Evolutionary conservation across 2,113 vertebrate species (phyloP).

Genomic region (Sclerurus mexicanus): DNA sequence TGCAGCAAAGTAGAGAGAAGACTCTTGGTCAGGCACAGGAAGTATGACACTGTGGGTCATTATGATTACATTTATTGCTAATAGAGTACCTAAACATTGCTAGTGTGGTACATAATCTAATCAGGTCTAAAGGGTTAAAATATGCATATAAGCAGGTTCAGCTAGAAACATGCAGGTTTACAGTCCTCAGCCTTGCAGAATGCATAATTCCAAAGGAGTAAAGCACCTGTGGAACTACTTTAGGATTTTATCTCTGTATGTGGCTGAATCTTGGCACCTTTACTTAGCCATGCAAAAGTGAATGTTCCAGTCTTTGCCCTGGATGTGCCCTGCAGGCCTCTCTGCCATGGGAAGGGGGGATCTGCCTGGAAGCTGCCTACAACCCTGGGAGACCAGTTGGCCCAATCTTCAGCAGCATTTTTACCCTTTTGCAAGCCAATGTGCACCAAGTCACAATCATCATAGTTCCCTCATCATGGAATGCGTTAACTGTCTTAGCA

Average conservation of each 20-base stretch:
- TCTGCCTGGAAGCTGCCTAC: neutral
- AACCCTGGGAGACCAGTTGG: neutral
- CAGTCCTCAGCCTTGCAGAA: neutral
- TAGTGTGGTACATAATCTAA: neutral
- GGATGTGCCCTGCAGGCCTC: neutral
- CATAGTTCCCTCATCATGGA: neutral
- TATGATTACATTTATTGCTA: neutral
- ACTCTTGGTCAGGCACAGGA: neutral
- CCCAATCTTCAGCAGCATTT: neutral
- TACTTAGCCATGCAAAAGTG: neutral
- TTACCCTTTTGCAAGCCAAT: neutral
- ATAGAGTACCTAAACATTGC: neutral
- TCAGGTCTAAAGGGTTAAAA: neutral
- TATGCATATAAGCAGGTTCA: neutral
- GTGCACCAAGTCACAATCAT: neutral
- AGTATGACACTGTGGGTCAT: neutral
- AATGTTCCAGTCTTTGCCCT: neutral
- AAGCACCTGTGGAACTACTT: neutral
- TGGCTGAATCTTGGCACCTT: neutral
- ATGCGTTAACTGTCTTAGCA: neutral
- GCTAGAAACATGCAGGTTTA: neutral
- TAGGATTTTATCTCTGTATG: neutral
- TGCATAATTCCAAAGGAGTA: neutral
- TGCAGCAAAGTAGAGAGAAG: neutral
- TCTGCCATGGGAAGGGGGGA: fast-evolving